phyloP scores from a whole-genome alignment of 2,888 invertebrate species.

The Parapristionchus giblindavisi region DNA sequence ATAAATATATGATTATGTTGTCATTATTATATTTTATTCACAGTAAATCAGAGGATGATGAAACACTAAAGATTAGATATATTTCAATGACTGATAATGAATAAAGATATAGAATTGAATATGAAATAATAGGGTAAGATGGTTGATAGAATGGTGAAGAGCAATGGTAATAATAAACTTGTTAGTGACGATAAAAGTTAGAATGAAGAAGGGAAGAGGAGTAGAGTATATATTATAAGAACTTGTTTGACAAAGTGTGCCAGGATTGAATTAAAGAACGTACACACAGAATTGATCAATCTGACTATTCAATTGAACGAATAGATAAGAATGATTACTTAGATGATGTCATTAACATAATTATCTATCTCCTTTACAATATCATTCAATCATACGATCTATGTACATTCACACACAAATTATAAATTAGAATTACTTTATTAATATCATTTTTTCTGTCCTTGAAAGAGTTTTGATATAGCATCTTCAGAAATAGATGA shows the following conservation, averaged over 20 bases:
- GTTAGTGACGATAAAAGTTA: slow-evolving; percentile 25
- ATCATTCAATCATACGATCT: too few relatives aligned
- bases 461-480: neutral
- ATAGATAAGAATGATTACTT: too few relatives aligned
- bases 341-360: neutral
- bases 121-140: neutral
- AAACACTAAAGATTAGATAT: neutral
- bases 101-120: neutral
- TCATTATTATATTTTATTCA: neutral
- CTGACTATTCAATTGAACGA: too few relatives aligned
- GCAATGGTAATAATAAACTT: slow-evolving; percentile 7
- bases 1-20: neutral
- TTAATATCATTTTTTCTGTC: neutral
- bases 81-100: neutral
- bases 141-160: slow-evolving; percentile 29
- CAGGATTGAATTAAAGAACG: too few relatives aligned
- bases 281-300: too few relatives aligned
- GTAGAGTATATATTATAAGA: neutral
- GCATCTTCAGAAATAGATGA: neutral
- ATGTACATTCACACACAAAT: neutral
- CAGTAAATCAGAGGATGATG: neutral
- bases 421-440: neutral
- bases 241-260: neutral
- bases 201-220: slow-evolving; percentile 17
- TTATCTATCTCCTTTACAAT: too few relatives aligned